phyloP scores from a whole-genome alignment of 2,888 invertebrate species.

The Drosophila leonis region DNA sequence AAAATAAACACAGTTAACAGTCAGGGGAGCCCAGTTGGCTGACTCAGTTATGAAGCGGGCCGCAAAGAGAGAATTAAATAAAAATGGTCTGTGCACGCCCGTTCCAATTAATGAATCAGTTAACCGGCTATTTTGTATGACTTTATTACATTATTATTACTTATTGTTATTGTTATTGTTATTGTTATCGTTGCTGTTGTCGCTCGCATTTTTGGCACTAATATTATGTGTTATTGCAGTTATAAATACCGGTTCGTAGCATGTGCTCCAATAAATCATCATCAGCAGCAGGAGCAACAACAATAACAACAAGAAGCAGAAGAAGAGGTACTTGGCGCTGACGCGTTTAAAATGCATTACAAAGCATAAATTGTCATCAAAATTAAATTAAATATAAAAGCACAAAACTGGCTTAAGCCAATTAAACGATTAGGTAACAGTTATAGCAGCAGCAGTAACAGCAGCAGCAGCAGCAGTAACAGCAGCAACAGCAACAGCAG shows the following conservation, averaged over 20 bases:
- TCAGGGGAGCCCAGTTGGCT: slow-evolving; percentile 31
- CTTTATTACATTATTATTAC: slow-evolving; percentile 9
- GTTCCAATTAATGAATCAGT: slow-evolving; percentile 67
- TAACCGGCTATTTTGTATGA: slow-evolving; percentile 67
- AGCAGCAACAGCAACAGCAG: slow-evolving; percentile 5
- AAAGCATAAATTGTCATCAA: slow-evolving; percentile 79
- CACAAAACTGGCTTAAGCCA: slow-evolving; percentile 73
- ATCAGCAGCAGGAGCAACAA: background rate
- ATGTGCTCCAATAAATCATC: slow-evolving; percentile 67
- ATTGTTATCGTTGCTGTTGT: slow-evolving; percentile 27
- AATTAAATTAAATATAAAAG: slow-evolving; percentile 71
- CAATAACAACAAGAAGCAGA: background rate
- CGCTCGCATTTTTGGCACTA: slow-evolving; percentile 70
- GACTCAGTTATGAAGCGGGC: slow-evolving; percentile 21
- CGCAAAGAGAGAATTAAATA: slow-evolving; percentile 5
- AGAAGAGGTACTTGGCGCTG: slow-evolving; percentile 53
- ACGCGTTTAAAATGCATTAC: slow-evolving; percentile 77
- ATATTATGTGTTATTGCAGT: slow-evolving; percentile 67
- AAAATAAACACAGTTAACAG: slow-evolving; percentile 61
- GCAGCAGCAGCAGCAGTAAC: slow-evolving; percentile 40
- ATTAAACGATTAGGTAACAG: slow-evolving; percentile 83
- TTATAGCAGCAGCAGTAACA: slow-evolving; percentile 51
- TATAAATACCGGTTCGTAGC: slow-evolving; percentile 75
- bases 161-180: slow-evolving; percentile 9
- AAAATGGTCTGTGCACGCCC: slow-evolving; percentile 41